Base-by-base conservation (phyloP, 2,888 invertebrate genomes). In the Scaptomyza tumidula region DNA sequence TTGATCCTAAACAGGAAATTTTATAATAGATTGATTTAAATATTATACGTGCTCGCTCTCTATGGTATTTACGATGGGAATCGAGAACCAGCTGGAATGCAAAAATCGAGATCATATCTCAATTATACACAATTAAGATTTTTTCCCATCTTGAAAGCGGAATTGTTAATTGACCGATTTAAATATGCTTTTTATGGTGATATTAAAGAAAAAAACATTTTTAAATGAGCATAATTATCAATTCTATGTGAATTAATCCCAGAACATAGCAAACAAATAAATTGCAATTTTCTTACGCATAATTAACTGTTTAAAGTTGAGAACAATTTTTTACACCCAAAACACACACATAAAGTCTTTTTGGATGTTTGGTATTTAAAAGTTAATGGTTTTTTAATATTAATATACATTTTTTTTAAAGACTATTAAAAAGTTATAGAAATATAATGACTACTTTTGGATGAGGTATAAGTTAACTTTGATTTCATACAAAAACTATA, bases 1-100 rank as follows among this genome's bases (percentile, higher is more conserved):
- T 52, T 58, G 46, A 77, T 77, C 75, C 75, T 73, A 75, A 75
- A 75, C 78, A 73, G 75, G 75, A 75, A 75, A 64, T 75, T 67
- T 71, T 77, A 67, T 72, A 75, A 62, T 67, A 52, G 67, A 71
- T 71, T 49, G 66, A 62, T 77, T 75, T 72, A 72, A 71, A 76
- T 76, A 61, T 49, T 49, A 7, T 29, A 71, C 48, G 54, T 35
- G 55, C 60, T 57, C 58, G 44, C 69, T 43, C 62, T 46, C 19
- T 58, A 54, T 46, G 54, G 69, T 56, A 77, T 75, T 77, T 67
- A 77, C 31, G 46, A 67, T 75, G 74, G 74, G 74, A 75, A 75
- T 58, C 39, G 50, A 52, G 72, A 45, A 63, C 37, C 56, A 50
- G 44, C 41, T 14, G 27, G 24, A 6, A 46, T 9, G 14, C 41